A percentile compares a stretch with the other conserved stretches of the same genome.
These are phyloP conservation scores for Danio albolineatus DNA, from an alignment of 2,797 vertebrate species.

Conservation along the genomic window DNA sequence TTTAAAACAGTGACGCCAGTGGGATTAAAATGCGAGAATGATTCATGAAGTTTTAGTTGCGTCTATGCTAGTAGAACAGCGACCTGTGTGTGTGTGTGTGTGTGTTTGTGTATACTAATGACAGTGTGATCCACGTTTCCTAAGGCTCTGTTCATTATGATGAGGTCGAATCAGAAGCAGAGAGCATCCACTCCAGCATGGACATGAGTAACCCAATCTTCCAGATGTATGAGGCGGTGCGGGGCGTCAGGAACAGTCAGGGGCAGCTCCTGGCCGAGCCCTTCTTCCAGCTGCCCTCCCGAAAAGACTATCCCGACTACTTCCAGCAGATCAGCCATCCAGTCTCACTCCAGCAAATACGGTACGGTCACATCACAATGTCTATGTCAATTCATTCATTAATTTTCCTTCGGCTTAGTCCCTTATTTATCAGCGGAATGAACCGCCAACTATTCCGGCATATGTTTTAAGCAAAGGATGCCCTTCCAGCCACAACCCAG, in stretches of 20 bases:
- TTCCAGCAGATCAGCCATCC: conserved; percentile 95
- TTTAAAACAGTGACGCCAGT: neutral
- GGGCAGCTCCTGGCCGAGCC: conserved; percentile 96
- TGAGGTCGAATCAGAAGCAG: conserved; percentile 94
- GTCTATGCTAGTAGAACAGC: no score
- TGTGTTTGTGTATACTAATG: no score
- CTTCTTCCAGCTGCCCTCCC: conserved; percentile 95
- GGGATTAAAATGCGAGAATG: no score
- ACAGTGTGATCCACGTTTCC: neutral
- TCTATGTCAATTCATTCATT: no score
- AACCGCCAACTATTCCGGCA: no score
- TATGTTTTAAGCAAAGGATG: no score
- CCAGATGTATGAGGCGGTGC: conserved; percentile 94
- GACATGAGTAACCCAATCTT: conserved; percentile 94
- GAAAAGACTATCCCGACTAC: conserved; percentile 98
- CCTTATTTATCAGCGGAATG: no score
- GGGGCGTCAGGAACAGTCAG: conserved; percentile 93
- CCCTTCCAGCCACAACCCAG: no score
- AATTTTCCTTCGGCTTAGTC: no score
- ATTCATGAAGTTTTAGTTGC: no score
- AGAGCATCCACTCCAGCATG: conserved; percentile 94
- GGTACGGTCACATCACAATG: conserved; percentile 78
- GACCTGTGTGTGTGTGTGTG: no score
- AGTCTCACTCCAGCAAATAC: conserved; percentile 93
- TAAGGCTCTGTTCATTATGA: conserved; percentile 93